Conservation (phyloP, 2,113 vertebrate species). For the Potamarius usumacintae region DNA sequence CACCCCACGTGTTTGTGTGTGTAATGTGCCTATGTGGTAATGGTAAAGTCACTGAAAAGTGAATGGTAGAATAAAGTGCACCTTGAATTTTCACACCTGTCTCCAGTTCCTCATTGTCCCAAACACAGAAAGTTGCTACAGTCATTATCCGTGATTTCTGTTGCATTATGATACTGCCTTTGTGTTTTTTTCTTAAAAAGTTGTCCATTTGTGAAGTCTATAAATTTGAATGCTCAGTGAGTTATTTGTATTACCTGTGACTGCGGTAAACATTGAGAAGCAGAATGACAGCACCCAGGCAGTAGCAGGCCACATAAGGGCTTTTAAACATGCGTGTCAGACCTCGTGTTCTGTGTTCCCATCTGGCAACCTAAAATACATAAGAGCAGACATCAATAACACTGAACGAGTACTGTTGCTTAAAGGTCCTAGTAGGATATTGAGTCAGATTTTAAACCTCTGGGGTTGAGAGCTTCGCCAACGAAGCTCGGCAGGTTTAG, state of each 20-base stretch:
- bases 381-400: conserved; percentile 17
- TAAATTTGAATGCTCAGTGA: background rate
- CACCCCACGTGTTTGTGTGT: too few relatives aligned
- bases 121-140: too few relatives aligned
- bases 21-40: too few relatives aligned
- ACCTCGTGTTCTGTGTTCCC: conserved; percentile 82
- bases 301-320: conserved; percentile 81
- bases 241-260: conserved; percentile 78
- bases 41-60: too few relatives aligned
- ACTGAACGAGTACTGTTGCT: background rate
- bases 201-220: background rate
- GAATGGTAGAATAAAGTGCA: too few relatives aligned
- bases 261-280: conserved; percentile 84
- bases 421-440: background rate
- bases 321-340: conserved; percentile 80
- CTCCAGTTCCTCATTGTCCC: too few relatives aligned
- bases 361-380: conserved; percentile 81
- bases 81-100: too few relatives aligned
- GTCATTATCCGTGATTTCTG: background rate
- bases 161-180: background rate
- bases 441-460: background rate
- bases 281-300: conserved; percentile 78
- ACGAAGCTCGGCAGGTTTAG: too few relatives aligned
- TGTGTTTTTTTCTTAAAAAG: background rate
- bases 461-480: too few relatives aligned